Conservation (phyloP, 2,797 vertebrate genomes). For the Dendrocincla fuliginosa region DNA sequence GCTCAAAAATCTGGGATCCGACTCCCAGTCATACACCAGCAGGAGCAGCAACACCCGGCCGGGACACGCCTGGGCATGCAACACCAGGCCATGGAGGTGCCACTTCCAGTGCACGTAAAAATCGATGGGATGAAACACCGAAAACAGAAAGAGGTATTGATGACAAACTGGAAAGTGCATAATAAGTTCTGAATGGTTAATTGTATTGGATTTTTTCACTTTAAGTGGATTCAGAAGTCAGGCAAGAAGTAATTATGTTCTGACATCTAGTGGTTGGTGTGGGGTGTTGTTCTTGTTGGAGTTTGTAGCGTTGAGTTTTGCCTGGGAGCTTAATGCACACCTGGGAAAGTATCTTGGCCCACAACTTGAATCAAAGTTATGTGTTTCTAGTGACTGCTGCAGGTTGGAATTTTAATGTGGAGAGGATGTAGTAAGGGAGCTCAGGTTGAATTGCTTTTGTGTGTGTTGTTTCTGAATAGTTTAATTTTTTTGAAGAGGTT, state of each 20-base stretch:
- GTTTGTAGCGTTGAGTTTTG: not conserved
- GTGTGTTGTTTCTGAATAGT: not conserved
- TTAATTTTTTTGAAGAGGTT: not conserved
- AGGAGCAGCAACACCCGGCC: slow-evolving; percentile 92
- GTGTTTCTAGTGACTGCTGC: not conserved
- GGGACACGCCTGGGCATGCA: slow-evolving; percentile 95
- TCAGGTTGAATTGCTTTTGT: fast-evolving
- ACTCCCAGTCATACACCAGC: slow-evolving; percentile 97
- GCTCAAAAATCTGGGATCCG: slow-evolving; percentile 96
- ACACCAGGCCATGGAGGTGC: slow-evolving; percentile 95
- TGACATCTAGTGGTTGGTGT: slow-evolving; percentile 39
- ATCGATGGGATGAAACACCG: slow-evolving; percentile 98
- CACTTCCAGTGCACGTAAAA: slow-evolving; percentile 95
- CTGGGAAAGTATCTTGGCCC: fast-evolving
- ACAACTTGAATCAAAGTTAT: not conserved
- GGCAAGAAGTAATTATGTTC: not conserved
- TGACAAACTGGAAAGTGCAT: not conserved
- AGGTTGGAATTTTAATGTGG: not conserved
- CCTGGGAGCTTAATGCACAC: not conserved
- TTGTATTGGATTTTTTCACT: not conserved
- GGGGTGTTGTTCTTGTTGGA: not conserved
- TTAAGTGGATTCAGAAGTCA: not conserved
- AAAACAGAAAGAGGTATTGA: slow-evolving; percentile 91
- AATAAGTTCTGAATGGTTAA: not conserved
- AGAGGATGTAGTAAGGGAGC: not conserved